Evolutionary conservation across 1,140 invertebrate species (phyloP).

Genomic region (Atta texana): DNA sequence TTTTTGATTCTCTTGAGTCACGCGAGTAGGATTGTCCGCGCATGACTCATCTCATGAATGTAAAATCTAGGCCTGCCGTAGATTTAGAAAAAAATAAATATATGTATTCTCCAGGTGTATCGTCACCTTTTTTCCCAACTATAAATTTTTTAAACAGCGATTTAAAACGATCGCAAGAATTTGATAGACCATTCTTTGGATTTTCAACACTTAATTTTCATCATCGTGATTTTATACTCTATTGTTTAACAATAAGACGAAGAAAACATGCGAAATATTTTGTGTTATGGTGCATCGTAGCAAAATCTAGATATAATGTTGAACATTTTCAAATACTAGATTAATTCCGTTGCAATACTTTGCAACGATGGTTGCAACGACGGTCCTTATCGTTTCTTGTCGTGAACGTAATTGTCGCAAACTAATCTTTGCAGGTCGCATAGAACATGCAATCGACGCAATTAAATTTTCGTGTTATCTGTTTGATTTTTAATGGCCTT

Average conservation of each 20-base stretch:
- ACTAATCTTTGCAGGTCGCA: constrained; percentile 28
- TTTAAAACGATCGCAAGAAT: neutral
- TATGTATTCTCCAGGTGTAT: neutral
- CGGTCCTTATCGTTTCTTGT: constrained; percentile 6
- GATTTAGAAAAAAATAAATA: neutral
- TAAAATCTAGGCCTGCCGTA: constrained; percentile 24
- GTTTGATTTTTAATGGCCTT: constrained; percentile 29
- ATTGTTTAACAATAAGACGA: neutral
- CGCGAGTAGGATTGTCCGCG: constrained; percentile 36
- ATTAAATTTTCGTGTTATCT: constrained; percentile 41
- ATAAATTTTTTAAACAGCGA: neutral
- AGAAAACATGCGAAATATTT: neutral
- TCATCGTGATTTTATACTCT: neutral
- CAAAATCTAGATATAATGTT: neutral
- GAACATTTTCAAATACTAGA: neutral
- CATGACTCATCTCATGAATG: constrained; percentile 52
- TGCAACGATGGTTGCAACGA: no score
- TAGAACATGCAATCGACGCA: constrained; percentile 29
- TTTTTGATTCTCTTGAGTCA: constrained; percentile 66
- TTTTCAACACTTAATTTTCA: neutral
- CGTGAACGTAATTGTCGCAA: constrained; percentile 4
- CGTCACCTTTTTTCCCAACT: neutral
- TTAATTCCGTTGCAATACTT: neutral
- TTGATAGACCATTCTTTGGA: neutral
- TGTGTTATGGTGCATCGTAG: neutral